These are phyloP conservation scores for Montipora cactus DNA, from an alignment of 64 coral and sea anemone species.

Conservation along the genomic window DNA sequence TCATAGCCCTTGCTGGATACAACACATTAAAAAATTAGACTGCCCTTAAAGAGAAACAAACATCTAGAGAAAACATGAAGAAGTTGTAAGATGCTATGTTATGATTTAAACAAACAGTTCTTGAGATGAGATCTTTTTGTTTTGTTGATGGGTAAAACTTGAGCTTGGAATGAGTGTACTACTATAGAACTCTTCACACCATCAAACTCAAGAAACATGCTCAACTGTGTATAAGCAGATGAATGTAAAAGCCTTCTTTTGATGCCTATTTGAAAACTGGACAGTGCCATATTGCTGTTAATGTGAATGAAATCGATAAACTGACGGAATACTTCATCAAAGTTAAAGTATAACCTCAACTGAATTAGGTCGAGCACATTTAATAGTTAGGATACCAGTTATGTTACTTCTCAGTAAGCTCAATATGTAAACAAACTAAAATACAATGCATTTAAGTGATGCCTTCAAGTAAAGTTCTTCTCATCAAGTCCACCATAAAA, in stretches of 20 bases:
- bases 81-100: neutral
- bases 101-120: neutral
- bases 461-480: neutral
- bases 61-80: neutral
- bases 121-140: neutral
- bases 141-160: neutral
- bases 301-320: neutral
- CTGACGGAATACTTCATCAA: neutral
- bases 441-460: neutral
- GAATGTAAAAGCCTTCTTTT: neutral
- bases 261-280: neutral
- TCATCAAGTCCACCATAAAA: neutral
- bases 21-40: neutral
- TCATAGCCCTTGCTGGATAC: neutral
- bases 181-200: neutral
- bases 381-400: neutral
- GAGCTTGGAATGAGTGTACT: neutral
- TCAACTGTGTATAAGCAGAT: neutral
- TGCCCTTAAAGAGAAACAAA: neutral
- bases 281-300: neutral
- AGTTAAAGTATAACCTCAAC: neutral
- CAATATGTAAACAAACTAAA: constrained; percentile 28
- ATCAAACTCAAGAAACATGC: neutral
- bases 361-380: neutral
- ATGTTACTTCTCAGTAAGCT: neutral